Conservation (phyloP, 30 jellyfish, hydroid and myxozoan species). For the Mastigias papua region DNA sequence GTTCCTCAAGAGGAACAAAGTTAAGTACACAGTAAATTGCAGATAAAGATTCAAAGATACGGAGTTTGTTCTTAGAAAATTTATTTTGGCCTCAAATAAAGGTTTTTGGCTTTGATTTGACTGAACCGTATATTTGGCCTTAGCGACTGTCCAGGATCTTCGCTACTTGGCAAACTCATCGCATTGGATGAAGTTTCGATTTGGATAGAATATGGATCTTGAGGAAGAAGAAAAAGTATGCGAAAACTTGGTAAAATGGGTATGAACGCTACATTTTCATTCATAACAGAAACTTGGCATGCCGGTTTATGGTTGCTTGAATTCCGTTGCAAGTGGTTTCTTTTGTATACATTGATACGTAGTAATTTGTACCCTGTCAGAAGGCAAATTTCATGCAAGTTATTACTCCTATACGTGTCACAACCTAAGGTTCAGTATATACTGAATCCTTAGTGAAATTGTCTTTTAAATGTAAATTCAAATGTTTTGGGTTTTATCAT, state of each 20-base stretch:
- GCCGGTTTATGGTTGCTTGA: no score
- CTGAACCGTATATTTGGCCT: not conserved
- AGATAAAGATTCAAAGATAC: not conserved
- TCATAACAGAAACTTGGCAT: no score
- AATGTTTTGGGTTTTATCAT: no score
- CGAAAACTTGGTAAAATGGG: constrained; percentile 65
- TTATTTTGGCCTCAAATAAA: not conserved
- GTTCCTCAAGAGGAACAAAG: no score
- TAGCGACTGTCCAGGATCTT: not conserved
- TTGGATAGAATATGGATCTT: not conserved
- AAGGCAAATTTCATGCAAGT: not conserved
- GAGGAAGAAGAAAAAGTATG: constrained; percentile 38
- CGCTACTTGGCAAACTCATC: not conserved
- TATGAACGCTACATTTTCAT: not conserved
- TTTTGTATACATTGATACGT: no score
- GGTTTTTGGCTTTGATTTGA: not conserved
- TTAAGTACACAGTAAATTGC: not conserved
- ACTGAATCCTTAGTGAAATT: no score
- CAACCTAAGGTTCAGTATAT: no score
- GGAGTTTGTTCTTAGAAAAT: not conserved
- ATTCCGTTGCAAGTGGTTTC: no score
- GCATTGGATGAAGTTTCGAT: not conserved
- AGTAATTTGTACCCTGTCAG: not conserved
- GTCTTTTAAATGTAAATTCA: no score
- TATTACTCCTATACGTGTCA: no score